Percentiles rank a stretch among this genome's conserved stretches.
phyloP scores from a whole-genome alignment of 1,140 invertebrate genomes.

The Cyphomyrmex costatus region DNA sequence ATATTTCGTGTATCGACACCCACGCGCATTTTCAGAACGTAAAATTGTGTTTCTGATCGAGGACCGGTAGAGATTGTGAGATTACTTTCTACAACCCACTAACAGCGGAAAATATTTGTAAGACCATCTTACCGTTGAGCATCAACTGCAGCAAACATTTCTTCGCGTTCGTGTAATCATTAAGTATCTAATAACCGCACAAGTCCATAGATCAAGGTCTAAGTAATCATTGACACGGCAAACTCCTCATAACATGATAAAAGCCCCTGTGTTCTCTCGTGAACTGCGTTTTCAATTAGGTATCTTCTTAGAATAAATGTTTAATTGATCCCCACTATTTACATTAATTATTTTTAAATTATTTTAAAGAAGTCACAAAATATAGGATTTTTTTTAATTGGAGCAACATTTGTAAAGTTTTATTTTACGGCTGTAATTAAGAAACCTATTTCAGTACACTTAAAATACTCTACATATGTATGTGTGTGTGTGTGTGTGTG shows the following conservation, averaged over 20 bases:
- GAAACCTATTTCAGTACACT: neutral
- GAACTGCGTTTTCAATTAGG: neutral
- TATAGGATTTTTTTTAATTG: neutral
- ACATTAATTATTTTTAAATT: neutral
- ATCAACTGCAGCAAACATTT: conserved; percentile 34
- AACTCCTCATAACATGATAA: neutral
- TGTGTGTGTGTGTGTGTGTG: too few species aligned
- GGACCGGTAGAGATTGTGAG: conserved; percentile 1
- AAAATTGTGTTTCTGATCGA: conserved; percentile 19
- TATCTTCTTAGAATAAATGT: neutral
- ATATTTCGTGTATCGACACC: conserved; percentile 33
- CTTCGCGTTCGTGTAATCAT: conserved; percentile 15
- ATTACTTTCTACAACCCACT: conserved; percentile 45
- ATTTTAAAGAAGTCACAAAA: neutral
- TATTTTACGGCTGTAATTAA: neutral
- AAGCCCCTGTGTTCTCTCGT: neutral
- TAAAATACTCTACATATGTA: neutral
- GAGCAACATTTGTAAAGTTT: neutral
- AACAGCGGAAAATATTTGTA: conserved; percentile 18
- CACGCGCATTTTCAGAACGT: neutral
- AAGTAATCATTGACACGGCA: conserved; percentile 12
- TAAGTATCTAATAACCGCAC: conserved; percentile 26
- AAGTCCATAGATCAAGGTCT: neutral
- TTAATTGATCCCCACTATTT: neutral
- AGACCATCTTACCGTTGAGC: neutral